Conservation (phyloP, 2,797 vertebrate genomes). For the Todus mexicanus region DNA sequence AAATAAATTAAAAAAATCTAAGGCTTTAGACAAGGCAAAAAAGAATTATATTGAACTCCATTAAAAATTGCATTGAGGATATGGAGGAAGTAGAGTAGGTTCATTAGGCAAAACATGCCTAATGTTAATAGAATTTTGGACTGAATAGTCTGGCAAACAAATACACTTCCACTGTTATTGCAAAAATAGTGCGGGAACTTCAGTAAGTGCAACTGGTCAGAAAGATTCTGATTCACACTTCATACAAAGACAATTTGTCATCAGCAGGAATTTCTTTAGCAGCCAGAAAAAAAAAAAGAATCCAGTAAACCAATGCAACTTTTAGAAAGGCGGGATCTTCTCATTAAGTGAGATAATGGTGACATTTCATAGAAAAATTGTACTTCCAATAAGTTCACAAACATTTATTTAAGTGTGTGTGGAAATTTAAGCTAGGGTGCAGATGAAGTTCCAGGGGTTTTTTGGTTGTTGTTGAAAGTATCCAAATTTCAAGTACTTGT, state of each 20-base stretch:
- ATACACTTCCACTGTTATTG: not conserved
- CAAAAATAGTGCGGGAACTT: not conserved
- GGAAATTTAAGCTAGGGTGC: not conserved
- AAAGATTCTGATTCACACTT: not conserved
- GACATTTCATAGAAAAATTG: not conserved
- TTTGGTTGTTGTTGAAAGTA: not conserved
- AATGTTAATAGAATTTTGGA: not conserved
- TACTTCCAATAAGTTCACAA: not conserved
- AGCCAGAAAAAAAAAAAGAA: not conserved
- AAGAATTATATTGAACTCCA: not conserved
- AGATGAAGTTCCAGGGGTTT: not conserved
- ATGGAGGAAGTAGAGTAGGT: not conserved
- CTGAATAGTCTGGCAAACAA: not conserved
- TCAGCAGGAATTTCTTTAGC: not conserved
- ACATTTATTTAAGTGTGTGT: not conserved
- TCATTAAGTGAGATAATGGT: not conserved
- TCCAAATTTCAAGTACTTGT: not conserved
- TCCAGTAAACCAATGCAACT: not conserved
- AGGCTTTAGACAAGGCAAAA: not conserved
- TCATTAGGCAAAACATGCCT: not conserved
- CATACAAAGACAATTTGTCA: constrained; percentile 12
- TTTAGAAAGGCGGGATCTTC: not conserved
- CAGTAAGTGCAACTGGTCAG: not conserved
- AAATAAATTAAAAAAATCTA: not conserved
- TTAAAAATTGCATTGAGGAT: not conserved